Evolutionary conservation across 2,113 vertebrate genomes (phyloP).

Genomic region (Nothoprocta pentlandii): DNA sequence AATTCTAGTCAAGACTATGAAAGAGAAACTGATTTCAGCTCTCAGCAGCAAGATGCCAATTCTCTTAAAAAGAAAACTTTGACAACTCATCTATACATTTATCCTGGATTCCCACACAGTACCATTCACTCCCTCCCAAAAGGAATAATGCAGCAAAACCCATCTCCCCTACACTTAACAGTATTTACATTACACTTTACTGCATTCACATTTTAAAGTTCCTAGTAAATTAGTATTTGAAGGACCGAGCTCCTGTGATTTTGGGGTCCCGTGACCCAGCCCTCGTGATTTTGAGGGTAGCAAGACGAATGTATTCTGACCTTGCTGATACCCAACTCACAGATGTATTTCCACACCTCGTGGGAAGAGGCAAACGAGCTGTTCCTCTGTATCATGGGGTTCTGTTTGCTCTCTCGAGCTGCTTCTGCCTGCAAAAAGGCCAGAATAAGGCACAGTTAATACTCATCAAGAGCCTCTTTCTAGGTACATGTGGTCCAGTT

Average conservation of each 20-base stretch:
- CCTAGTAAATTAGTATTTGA: background rate
- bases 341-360: slow-evolving; percentile 99
- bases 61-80: background rate
- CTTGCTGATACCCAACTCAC: slow-evolving; percentile 96
- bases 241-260: background rate
- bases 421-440: slow-evolving; percentile 83
- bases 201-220: too few species aligned
- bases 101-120: background rate
- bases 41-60: background rate
- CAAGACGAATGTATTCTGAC: slow-evolving; percentile 58
- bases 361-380: slow-evolving; percentile 96
- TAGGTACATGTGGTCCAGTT: background rate
- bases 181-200: too few species aligned
- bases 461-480: background rate
- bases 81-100: background rate
- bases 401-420: slow-evolving; percentile 93
- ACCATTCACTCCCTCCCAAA: background rate
- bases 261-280: background rate
- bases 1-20: background rate
- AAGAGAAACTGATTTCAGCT: background rate
- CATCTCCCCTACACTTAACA: background rate
- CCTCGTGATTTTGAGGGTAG: background rate
- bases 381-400: slow-evolving; percentile 96
- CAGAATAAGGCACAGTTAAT: background rate
- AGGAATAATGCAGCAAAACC: background rate